Percentiles rank a stretch among this genome's conserved stretches.
Evolutionary conservation across 2,888 invertebrate species (phyloP).

Genomic region (Vandiemenella viatica): DNA sequence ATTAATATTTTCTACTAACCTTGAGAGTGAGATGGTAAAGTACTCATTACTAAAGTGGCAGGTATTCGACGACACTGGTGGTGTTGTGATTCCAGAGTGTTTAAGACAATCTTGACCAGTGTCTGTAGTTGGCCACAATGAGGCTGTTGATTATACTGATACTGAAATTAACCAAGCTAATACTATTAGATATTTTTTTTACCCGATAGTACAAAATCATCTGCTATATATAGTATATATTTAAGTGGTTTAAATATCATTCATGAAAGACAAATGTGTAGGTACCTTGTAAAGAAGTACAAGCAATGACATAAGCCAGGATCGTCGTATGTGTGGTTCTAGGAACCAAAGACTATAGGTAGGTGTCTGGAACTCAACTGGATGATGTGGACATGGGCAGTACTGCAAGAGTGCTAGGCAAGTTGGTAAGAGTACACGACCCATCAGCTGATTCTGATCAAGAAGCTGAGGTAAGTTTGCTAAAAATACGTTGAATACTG

Average conservation of each 20-base stretch:
- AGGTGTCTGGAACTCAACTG: slow-evolving; percentile 45
- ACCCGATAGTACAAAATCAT: too few species aligned
- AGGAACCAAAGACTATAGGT: slow-evolving; percentile 77
- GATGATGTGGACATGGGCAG: slow-evolving; percentile 58
- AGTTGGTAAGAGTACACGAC: slow-evolving; percentile 73
- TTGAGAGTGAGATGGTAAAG: slow-evolving; percentile 47
- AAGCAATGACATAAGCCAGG: slow-evolving; percentile 86
- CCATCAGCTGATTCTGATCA: slow-evolving; percentile 92
- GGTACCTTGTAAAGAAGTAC: slow-evolving; percentile 93
- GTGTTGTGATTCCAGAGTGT: slow-evolving; percentile 80
- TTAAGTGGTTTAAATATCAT: too few species aligned
- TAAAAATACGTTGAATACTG: slow-evolving; percentile 91
- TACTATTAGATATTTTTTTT: neutral
- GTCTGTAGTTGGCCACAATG: slow-evolving; percentile 49
- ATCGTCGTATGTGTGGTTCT: slow-evolving; percentile 70
- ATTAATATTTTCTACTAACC: too few species aligned
- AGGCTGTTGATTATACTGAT: slow-evolving; percentile 31
- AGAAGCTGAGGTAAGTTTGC: slow-evolving; percentile 84
- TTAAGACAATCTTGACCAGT: slow-evolving; percentile 75
- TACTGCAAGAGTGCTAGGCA: slow-evolving; percentile 66
- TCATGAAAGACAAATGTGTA: too few species aligned
- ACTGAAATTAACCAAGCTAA: slow-evolving; percentile 22
- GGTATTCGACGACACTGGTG: slow-evolving; percentile 81
- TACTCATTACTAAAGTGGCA: slow-evolving; percentile 60
- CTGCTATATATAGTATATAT: too few species aligned